Conservation (phyloP, 2,113 vertebrate species). For the Coracopsis vasa region DNA sequence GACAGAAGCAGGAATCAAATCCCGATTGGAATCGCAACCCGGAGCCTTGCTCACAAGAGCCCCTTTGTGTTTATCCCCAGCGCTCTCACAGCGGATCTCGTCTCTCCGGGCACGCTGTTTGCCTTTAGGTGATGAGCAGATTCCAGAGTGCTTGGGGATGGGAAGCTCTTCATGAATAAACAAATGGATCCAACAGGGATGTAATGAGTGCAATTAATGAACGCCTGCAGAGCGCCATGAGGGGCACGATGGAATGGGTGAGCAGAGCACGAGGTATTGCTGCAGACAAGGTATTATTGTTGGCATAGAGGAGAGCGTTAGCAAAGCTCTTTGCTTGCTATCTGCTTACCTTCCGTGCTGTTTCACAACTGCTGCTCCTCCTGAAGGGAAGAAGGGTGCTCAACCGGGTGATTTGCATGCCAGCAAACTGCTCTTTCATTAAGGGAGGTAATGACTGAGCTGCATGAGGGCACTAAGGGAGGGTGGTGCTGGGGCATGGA, state of each 20-base stretch:
- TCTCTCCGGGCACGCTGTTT: neutral
- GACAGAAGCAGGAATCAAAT: neutral
- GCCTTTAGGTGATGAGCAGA: constrained; percentile 1
- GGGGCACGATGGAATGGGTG: neutral
- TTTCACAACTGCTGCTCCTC: constrained; percentile 46
- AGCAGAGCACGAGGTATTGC: neutral
- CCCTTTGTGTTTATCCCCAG: neutral
- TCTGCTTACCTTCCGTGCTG: neutral
- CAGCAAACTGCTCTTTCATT: neutral
- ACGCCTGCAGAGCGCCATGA: neutral
- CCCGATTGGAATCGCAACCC: neutral
- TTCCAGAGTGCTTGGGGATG: constrained; percentile 2
- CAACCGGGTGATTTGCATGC: neutral
- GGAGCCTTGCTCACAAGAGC: neutral
- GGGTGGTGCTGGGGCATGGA: neutral
- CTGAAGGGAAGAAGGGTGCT: neutral
- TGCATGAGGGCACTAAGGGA: fast-evolving
- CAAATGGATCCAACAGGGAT: constrained; percentile 33
- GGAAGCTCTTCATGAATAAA: constrained; percentile 7
- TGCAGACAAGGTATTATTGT: constrained; percentile 20
- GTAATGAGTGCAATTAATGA: constrained; percentile 55
- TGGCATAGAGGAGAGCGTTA: neutral
- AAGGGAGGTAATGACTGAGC: neutral
- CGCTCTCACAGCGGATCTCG: fast-evolving
- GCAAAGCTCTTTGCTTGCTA: neutral